Evolutionary conservation across 2,113 vertebrate genomes (phyloP).

Genomic region (Gobius niger): DNA sequence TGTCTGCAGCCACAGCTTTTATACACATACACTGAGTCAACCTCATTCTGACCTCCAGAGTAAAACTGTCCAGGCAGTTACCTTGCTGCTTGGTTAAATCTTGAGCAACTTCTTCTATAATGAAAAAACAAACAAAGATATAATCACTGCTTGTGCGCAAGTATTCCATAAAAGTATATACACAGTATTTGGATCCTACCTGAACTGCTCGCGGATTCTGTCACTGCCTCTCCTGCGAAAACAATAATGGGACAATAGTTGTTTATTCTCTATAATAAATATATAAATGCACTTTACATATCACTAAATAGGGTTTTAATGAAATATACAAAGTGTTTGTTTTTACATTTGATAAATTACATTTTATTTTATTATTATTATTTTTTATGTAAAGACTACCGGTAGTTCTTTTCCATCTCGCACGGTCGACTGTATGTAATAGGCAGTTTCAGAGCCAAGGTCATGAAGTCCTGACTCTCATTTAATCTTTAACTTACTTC

Average conservation of each 20-base stretch:
- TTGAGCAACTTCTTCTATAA: slow-evolving; percentile 43
- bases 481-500: neutral
- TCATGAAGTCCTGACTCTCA: neutral
- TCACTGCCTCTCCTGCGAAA: slow-evolving; percentile 44
- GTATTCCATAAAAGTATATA: neutral
- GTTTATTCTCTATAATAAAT: too few species aligned
- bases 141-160: neutral
- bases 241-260: neutral
- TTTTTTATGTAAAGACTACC: too few species aligned
- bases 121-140: slow-evolving; percentile 2
- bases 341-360: too few species aligned
- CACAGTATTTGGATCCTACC: slow-evolving; percentile 45
- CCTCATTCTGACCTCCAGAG: neutral
- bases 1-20: neutral
- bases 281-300: too few species aligned
- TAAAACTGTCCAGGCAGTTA: slow-evolving; percentile 15
- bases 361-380: too few species aligned
- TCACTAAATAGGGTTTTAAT: too few species aligned
- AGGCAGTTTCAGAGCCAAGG: neutral
- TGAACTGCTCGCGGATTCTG: slow-evolving; percentile 28
- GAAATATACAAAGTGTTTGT: too few species aligned
- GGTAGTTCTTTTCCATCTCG: too few species aligned
- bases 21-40: slow-evolving; percentile 4
- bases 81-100: slow-evolving; percentile 47
- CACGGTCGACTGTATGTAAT: neutral